Evolutionary conservation across 1,140 invertebrate species (phyloP).

Genomic region (Drosophila bifasciata): DNA sequence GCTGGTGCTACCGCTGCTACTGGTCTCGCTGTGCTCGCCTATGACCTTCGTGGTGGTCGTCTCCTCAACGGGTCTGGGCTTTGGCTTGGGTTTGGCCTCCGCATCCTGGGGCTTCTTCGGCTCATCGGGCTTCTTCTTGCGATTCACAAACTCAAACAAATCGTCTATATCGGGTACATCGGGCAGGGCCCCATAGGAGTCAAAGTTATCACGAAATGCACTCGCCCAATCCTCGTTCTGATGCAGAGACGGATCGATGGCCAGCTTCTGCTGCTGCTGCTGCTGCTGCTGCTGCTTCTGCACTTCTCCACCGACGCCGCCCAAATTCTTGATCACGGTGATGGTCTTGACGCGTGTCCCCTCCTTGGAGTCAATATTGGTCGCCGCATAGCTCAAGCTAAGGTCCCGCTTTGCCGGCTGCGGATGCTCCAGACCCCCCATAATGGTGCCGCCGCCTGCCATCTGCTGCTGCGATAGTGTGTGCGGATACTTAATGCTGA

Average conservation of each 20-base stretch:
- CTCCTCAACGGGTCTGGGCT: slow-evolving; percentile 26
- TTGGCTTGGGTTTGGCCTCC: slow-evolving; percentile 28
- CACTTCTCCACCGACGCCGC: slow-evolving; percentile 45
- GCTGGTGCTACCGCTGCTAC: slow-evolving; percentile 1
- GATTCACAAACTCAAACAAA: slow-evolving; percentile 79
- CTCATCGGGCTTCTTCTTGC: slow-evolving; percentile 54
- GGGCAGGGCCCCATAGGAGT: slow-evolving; percentile 70
- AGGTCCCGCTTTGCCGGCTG: slow-evolving; percentile 72
- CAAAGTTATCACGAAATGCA: slow-evolving; percentile 79
- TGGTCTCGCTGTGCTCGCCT: slow-evolving; percentile 22
- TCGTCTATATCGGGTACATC: slow-evolving; percentile 82
- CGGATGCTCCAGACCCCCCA: slow-evolving; percentile 29
- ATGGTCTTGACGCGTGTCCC: slow-evolving; percentile 83
- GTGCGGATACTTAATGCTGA: slow-evolving; percentile 73
- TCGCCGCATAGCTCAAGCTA: slow-evolving; percentile 81
- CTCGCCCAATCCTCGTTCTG: slow-evolving; percentile 77
- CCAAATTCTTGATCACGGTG: slow-evolving; percentile 80
- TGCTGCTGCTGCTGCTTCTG: slow-evolving; percentile 49
- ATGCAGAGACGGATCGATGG: slow-evolving; percentile 71
- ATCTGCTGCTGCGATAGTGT: slow-evolving; percentile 16
- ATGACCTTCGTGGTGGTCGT: slow-evolving; percentile 32
- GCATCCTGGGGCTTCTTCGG: slow-evolving; percentile 17
- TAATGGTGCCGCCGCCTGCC: not conserved
- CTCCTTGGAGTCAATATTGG: slow-evolving; percentile 81
- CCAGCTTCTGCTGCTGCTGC: slow-evolving; percentile 53